These are phyloP conservation scores for Stratiomys singularior DNA, from an alignment of 2,888 invertebrate genomes.

Conservation along the genomic window DNA sequence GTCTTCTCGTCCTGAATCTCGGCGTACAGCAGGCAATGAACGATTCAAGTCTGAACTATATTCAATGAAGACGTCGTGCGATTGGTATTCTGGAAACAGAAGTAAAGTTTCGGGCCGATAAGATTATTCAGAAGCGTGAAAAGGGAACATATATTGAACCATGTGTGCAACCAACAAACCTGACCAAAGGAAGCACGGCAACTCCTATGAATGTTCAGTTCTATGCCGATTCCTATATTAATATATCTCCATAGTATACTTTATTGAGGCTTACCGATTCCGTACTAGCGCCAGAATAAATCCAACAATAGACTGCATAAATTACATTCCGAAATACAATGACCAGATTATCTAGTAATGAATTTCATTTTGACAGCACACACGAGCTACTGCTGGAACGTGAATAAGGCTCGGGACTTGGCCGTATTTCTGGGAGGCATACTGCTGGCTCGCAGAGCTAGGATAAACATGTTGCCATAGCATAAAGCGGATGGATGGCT, in stretches of 20 bases:
- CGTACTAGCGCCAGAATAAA: conserved; percentile 21
- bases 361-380: conserved; percentile 40
- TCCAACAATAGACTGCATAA: conserved; percentile 45
- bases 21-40: no score
- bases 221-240: background rate
- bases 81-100: no score
- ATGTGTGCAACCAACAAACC: no score
- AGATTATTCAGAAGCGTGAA: no score
- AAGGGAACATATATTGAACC: no score
- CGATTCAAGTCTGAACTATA: no score
- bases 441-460: background rate
- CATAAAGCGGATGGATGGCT: background rate
- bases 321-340: conserved; percentile 41
- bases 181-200: background rate
- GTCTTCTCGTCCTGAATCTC: no score
- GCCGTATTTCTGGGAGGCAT: background rate
- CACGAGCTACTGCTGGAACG: background rate
- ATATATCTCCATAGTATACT: background rate
- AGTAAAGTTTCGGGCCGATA: no score
- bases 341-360: conserved; percentile 45
- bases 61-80: no score
- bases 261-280: conserved; percentile 27
- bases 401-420: background rate
- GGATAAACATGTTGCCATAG: background rate
- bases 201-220: background rate